phyloP scores from a whole-genome alignment of 2,113 vertebrate genomes.

The Sturnira hondurensis region DNA sequence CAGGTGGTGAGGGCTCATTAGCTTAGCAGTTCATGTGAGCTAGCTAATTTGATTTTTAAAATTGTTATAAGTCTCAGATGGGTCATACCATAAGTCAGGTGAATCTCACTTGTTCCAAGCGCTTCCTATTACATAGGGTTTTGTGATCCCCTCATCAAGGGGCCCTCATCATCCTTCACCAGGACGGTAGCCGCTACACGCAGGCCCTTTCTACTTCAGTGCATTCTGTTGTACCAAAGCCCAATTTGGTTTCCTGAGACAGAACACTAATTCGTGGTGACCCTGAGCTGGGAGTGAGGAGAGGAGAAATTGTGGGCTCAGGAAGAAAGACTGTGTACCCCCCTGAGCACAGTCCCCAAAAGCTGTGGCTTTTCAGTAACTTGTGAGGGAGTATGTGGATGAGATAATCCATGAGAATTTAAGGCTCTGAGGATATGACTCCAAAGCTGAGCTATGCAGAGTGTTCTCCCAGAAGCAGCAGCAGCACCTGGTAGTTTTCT shows the following conservation, averaged over 20 bases:
- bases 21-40: slow-evolving; percentile 11
- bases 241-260: neutral
- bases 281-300: neutral
- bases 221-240: neutral
- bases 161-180: neutral
- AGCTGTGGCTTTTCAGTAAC: neutral
- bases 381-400: neutral
- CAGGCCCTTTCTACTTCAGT: neutral
- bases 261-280: neutral
- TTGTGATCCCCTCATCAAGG: neutral
- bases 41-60: slow-evolving; percentile 45
- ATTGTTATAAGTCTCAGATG: slow-evolving; percentile 26
- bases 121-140: neutral
- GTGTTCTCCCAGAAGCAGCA: neutral
- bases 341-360: neutral
- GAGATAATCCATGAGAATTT: neutral
- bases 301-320: neutral
- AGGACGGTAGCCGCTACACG: neutral
- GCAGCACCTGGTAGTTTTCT: neutral
- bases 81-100: slow-evolving; percentile 30
- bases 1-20: slow-evolving; percentile 63
- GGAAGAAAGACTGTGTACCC: neutral
- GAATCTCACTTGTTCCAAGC: neutral
- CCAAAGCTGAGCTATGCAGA: neutral
- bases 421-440: neutral